Conservation (phyloP, 2,113 vertebrate genomes). For the Holacanthus passer region DNA sequence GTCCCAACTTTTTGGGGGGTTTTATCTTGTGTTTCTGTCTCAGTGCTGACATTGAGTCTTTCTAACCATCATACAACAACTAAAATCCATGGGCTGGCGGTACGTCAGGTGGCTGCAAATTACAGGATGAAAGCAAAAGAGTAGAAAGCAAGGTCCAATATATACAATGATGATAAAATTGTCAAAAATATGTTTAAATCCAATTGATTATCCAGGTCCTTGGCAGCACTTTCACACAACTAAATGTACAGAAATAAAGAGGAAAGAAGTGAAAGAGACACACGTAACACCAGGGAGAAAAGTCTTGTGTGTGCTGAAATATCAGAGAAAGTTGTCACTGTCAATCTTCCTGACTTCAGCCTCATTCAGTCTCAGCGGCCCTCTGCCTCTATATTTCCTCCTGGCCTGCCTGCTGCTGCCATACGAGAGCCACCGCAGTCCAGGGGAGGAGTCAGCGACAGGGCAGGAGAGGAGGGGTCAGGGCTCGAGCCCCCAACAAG, state of each 20-base stretch:
- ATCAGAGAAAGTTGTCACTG: slow-evolving; percentile 42
- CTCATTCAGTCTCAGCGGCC: slow-evolving; percentile 26
- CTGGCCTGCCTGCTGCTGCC: background rate
- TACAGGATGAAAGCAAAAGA: slow-evolving; percentile 39
- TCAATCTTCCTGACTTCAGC: slow-evolving; percentile 22
- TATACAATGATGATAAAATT: slow-evolving; percentile 36
- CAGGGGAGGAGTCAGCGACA: slow-evolving; percentile 35
- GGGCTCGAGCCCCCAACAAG: slow-evolving; percentile 44
- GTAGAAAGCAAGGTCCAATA: slow-evolving; percentile 19
- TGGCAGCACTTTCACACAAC: slow-evolving; percentile 46
- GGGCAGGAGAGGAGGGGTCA: slow-evolving; percentile 37
- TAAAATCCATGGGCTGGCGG: slow-evolving; percentile 26
- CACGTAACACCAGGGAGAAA: background rate
- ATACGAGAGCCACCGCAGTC: slow-evolving; percentile 10
- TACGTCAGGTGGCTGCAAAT: slow-evolving; percentile 28
- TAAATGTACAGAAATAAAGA: slow-evolving; percentile 38
- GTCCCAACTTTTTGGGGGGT: too few species aligned
- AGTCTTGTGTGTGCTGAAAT: slow-evolving; percentile 26
- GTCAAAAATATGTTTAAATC: slow-evolving; percentile 33
- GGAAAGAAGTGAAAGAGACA: slow-evolving; percentile 11
- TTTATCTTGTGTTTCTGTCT: slow-evolving; percentile 29
- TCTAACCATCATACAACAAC: slow-evolving; percentile 27
- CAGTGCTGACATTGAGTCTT: slow-evolving; percentile 27
- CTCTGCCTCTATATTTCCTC: background rate
- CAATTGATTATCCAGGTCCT: slow-evolving; percentile 37